Evolutionary conservation across 2,888 invertebrate species (phyloP).

Genomic region (Sphinx pinastri): DNA sequence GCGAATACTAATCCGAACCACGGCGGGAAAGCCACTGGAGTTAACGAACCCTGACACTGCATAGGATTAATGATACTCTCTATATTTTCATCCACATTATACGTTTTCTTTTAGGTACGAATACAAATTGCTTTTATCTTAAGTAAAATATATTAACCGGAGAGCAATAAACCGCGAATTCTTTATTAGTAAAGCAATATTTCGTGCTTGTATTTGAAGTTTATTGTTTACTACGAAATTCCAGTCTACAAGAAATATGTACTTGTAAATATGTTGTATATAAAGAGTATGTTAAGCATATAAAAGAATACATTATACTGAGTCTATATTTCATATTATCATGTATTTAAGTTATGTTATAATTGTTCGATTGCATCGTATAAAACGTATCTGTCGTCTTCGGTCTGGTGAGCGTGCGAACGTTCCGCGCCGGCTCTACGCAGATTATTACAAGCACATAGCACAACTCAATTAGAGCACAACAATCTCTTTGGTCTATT

Average conservation of each 20-base stretch:
- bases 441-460: slow-evolving; percentile 28
- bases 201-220: no score
- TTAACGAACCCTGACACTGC: slow-evolving; percentile 34
- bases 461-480: slow-evolving; percentile 34
- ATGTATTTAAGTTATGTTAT: no score
- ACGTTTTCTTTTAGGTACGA: background rate
- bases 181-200: no score
- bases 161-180: background rate
- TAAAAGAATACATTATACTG: no score
- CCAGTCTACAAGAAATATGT: no score
- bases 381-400: background rate
- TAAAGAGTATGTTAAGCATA: no score
- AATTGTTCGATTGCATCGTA: no score
- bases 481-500: slow-evolving; percentile 36
- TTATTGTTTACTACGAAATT: no score
- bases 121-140: slow-evolving; percentile 3
- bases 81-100: slow-evolving; percentile 36
- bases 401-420: slow-evolving; percentile 31
- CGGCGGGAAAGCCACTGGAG: slow-evolving; percentile 28
- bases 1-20: slow-evolving; percentile 39
- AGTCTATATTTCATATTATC: no score
- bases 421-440: slow-evolving; percentile 23
- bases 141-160: background rate
- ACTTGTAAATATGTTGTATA: no score
- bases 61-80: slow-evolving; percentile 36